Conservation (phyloP, 1,140 invertebrate genomes). For the Kradibia gibbosae region DNA sequence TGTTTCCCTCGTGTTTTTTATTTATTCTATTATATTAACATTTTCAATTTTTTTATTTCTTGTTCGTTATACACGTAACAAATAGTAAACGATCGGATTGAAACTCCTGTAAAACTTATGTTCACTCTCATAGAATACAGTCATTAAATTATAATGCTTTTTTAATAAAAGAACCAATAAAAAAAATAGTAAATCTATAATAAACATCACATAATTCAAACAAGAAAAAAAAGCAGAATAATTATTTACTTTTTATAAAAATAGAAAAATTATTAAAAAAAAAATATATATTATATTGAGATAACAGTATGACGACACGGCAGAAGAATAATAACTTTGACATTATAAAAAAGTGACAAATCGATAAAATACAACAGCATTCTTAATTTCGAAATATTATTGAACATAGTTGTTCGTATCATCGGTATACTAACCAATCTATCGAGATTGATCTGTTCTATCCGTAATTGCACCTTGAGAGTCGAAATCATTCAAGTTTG, state of each 20-base stretch:
- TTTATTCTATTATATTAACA: not conserved
- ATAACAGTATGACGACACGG: not conserved
- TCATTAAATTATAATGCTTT: conserved; percentile 2
- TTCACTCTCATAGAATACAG: not conserved
- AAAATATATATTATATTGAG: not conserved
- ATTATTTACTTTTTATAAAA: not conserved
- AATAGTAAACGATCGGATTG: not conserved
- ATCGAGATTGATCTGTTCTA: not conserved
- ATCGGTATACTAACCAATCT: not conserved
- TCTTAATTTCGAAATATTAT: not conserved
- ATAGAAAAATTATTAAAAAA: not conserved
- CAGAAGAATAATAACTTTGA: not conserved
- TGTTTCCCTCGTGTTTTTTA: not conserved
- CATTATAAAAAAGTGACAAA: not conserved
- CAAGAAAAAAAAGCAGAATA: not conserved
- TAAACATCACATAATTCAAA: not conserved
- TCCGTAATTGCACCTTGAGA: not conserved
- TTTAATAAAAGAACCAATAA: too few relatives aligned
- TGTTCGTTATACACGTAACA: not conserved
- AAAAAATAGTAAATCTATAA: not conserved
- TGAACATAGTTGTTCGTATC: not conserved
- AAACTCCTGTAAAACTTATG: not conserved
- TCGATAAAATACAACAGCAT: not conserved
- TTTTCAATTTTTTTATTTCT: not conserved
- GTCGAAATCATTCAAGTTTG: not conserved